Evolutionary conservation across 2,113 vertebrate genomes (phyloP).

Genomic region (Dunckerocampus dactyliophorus): DNA sequence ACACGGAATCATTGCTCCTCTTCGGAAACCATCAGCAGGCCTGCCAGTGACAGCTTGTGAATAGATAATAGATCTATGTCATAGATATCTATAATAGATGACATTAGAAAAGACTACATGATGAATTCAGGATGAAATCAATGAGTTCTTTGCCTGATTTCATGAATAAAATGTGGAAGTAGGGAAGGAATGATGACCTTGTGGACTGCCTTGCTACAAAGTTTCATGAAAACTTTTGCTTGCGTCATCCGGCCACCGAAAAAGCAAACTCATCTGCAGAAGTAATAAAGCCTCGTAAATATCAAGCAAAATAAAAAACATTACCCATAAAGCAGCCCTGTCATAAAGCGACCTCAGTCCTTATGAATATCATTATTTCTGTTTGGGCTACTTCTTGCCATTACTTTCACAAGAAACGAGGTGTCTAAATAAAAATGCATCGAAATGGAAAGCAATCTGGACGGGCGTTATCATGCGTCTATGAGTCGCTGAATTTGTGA

Average conservation of each 20-base stretch:
- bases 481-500: conserved; percentile 54
- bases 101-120: too few species aligned
- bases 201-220: background rate
- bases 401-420: conserved; percentile 41
- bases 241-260: too few species aligned
- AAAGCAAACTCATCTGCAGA: background rate
- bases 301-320: conserved; percentile 9
- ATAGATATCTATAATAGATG: too few species aligned
- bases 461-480: conserved; percentile 48
- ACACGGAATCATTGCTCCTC: conserved; percentile 29
- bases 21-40: conserved; percentile 10
- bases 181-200: too few species aligned
- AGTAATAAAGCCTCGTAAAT: background rate
- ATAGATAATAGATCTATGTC: too few species aligned
- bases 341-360: background rate
- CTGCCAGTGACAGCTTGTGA: too few species aligned
- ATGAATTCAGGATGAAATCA: too few species aligned
- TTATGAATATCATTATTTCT: conserved; percentile 45
- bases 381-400: conserved; percentile 18
- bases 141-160: too few species aligned
- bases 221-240: background rate
- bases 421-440: conserved; percentile 45
- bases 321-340: conserved; percentile 5
- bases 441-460: conserved; percentile 51
- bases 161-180: too few species aligned